Conservation (phyloP, 2,888 invertebrate species). For the Margaritifera margaritifera region DNA sequence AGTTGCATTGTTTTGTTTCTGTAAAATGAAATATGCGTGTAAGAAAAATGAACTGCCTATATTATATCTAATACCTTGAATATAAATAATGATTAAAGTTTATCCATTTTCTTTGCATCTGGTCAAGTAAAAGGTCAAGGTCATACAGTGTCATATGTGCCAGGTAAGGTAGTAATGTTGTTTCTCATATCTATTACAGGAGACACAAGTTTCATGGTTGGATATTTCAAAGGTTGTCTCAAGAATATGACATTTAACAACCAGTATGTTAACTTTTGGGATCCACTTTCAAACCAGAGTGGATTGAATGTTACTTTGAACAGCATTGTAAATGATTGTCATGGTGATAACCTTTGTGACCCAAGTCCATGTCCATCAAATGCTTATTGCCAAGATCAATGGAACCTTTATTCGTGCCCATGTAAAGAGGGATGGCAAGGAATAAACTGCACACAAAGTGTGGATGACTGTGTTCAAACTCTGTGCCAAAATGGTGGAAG, state of each 20-base stretch:
- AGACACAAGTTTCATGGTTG: slow-evolving; percentile 41
- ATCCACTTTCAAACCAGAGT: background rate
- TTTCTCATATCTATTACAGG: slow-evolving; percentile 42
- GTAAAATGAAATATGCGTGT: too few relatives aligned
- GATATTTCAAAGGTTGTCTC: slow-evolving; percentile 64
- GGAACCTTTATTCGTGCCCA: slow-evolving; percentile 59
- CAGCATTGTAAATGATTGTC: slow-evolving; percentile 50
- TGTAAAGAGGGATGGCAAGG: slow-evolving; percentile 66
- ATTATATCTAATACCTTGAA: too few relatives aligned
- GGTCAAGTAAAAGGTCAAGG: background rate
- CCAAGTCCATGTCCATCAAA: slow-evolving; percentile 56
- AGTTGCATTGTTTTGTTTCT: too few relatives aligned
- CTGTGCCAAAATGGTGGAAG: slow-evolving; percentile 45
- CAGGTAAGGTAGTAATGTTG: background rate
- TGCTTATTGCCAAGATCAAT: slow-evolving; percentile 55
- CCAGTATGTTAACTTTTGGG: slow-evolving; percentile 30
- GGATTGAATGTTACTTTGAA: slow-evolving; percentile 34
- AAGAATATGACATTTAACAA: slow-evolving; percentile 56
- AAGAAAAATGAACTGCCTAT: too few relatives aligned
- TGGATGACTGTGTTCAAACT: slow-evolving; percentile 52
- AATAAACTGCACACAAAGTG: slow-evolving; percentile 48
- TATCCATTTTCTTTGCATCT: too few relatives aligned
- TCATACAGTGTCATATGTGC: background rate
- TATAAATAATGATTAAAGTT: too few relatives aligned
- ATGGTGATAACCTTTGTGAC: slow-evolving; percentile 55